Evolutionary conservation across 2,888 invertebrate species (phyloP), one percentile per base, ranked within the genome.

Genomic region (Barypeithes pellucidus): DNA sequence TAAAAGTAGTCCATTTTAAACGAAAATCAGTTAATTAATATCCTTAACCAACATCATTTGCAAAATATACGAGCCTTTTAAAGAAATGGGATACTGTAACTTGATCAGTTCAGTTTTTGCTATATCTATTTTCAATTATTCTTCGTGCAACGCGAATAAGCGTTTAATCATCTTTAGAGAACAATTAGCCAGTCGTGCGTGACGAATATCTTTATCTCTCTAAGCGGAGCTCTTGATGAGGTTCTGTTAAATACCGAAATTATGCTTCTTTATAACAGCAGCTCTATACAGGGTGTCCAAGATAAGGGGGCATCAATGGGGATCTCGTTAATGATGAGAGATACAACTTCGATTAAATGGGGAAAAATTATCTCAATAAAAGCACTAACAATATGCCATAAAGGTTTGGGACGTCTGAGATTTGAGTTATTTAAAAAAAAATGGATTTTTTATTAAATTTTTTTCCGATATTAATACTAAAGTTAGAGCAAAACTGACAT

Each of bases 181-280:
- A 52, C 66, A 39, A 66, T 66, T 66, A 66, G n/a, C 66, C n/a
- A 66, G 36, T 52, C 66, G 66, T 66, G 66, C 66, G 52, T 66
- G 66, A 52, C 66, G 66, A 50, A 66, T 52, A 66, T 66, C 54
- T 66, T 66, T 39, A 66, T 66, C 66, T 66, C 18, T 18, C 0
- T 29, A 29, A 54, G 14, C 52, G 52, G 29, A 29, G 16, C 33
- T 57, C 54, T 33, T 57, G 54, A 57, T 57, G 14, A 16, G 16
- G 54, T 57, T 16, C 18, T 29, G 54, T 57, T 57, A 33, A 57
- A 57, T 57, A 57, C 33, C 33, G 2, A 57, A 57, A 57, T 57
- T 57, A 57, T 24, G 14, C 24, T 8, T 52, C 14, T 24, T 52
- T 52, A 52, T 22, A 50, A 5, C n/a, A 39, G 12, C 39, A 39